phyloP scores from a whole-genome alignment of 1,140 invertebrate species.

The Probaryconus sp. region DNA sequence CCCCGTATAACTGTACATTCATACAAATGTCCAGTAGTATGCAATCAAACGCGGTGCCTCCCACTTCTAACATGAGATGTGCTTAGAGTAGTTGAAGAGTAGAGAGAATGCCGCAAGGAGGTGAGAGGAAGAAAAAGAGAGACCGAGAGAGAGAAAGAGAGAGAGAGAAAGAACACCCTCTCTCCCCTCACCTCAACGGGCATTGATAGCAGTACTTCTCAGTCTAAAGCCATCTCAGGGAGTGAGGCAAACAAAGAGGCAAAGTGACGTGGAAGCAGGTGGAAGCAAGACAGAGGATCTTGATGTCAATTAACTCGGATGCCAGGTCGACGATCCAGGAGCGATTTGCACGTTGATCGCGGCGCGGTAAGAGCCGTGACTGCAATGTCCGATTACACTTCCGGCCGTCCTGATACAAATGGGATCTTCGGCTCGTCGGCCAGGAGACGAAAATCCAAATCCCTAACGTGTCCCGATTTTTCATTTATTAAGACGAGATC shows the following conservation, averaged over 20 bases:
- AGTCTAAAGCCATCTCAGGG: no score
- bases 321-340: slow-evolving; percentile 53
- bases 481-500: slow-evolving; percentile 14
- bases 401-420: slow-evolving; percentile 56
- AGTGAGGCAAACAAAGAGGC: no score
- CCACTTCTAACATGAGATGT: slow-evolving; percentile 8
- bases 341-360: slow-evolving; percentile 60
- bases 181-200: no score
- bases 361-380: slow-evolving; percentile 53
- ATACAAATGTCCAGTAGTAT: slow-evolving; percentile 27
- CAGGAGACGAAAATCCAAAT: slow-evolving; percentile 27
- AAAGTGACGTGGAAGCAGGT: no score
- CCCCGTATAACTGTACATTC: slow-evolving; percentile 16
- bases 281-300: slow-evolving; percentile 24
- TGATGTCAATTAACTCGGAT: slow-evolving; percentile 56
- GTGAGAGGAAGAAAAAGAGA: background rate
- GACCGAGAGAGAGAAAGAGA: background rate
- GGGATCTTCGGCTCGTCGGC: slow-evolving; percentile 47
- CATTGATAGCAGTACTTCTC: no score
- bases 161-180: no score
- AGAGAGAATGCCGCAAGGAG: background rate
- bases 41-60: slow-evolving; percentile 27
- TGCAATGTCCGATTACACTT: slow-evolving; percentile 64
- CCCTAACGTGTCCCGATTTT: slow-evolving; percentile 16
- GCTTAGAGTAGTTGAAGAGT: background rate